Conservation (phyloP, 2,797 vertebrate genomes). For the Danio tinwini region DNA sequence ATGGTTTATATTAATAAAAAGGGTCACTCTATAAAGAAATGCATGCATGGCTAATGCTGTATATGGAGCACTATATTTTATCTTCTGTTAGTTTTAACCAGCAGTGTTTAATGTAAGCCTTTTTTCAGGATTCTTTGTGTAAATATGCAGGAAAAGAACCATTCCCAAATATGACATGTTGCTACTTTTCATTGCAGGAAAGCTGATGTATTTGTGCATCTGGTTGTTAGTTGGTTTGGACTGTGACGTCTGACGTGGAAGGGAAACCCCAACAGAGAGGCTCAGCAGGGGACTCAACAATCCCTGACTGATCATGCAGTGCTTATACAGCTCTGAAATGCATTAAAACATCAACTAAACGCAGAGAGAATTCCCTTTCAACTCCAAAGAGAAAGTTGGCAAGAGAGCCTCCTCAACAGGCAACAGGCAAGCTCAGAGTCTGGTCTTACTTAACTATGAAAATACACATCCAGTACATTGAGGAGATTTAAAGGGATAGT, state of each 20-base stretch:
- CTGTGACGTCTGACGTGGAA: slow-evolving; percentile 19
- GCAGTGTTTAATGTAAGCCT: background rate
- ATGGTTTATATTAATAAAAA: too few relatives aligned
- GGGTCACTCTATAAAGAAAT: too few relatives aligned
- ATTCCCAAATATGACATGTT: slow-evolving; percentile 3
- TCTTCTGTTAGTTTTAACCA: background rate
- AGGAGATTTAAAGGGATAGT: background rate
- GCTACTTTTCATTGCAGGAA: slow-evolving; percentile 13
- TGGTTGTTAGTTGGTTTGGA: slow-evolving; percentile 49
- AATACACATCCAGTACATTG: slow-evolving; percentile 23
- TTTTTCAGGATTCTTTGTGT: background rate
- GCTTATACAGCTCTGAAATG: slow-evolving; percentile 53
- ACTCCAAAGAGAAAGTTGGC: slow-evolving; percentile 53
- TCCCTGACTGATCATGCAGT: slow-evolving; percentile 38
- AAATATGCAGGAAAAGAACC: slow-evolving; percentile 33
- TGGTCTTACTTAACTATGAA: slow-evolving; percentile 54
- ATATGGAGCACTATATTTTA: background rate
- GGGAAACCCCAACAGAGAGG: slow-evolving; percentile 44
- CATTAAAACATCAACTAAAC: slow-evolving; percentile 50
- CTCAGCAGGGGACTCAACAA: slow-evolving; percentile 23
- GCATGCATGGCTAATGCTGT: too few relatives aligned
- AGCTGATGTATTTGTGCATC: slow-evolving; percentile 46
- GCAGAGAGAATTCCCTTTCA: slow-evolving; percentile 52
- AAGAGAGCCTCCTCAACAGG: slow-evolving; percentile 8
- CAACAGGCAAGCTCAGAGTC: slow-evolving; percentile 38